Conservation (phyloP, 2,113 vertebrate genomes). For the Aegotheles bennettii region DNA sequence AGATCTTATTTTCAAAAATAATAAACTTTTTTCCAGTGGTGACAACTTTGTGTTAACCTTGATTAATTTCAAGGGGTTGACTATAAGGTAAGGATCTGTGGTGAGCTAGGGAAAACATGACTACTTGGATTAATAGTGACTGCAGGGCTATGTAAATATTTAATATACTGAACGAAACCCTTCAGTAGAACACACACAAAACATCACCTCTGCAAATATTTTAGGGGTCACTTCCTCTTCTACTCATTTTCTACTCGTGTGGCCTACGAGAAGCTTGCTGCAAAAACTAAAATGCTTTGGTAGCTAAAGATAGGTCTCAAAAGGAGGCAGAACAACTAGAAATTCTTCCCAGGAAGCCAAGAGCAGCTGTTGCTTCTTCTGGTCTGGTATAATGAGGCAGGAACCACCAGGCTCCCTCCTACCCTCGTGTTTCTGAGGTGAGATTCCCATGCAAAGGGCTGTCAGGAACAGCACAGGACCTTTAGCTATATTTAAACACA, state of each 20-base stretch:
- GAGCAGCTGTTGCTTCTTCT: background rate
- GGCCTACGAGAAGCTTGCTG: background rate
- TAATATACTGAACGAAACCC: constrained; percentile 11
- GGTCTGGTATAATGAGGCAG: background rate
- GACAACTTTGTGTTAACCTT: background rate
- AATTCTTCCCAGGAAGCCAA: background rate
- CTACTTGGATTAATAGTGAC: constrained; percentile 1
- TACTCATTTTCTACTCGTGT: constrained; percentile 7
- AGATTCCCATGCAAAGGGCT: background rate
- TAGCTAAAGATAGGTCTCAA: background rate
- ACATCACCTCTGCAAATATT: constrained; percentile 16
- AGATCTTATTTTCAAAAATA: background rate
- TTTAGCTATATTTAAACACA: background rate
- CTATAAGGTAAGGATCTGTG: background rate
- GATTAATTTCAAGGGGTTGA: background rate
- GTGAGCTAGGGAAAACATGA: constrained; percentile 7
- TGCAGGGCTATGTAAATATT: constrained; percentile 35
- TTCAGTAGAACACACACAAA: constrained; percentile 35
- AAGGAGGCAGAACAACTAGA: background rate
- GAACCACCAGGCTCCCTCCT: background rate
- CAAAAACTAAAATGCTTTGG: background rate
- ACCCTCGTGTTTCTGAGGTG: background rate
- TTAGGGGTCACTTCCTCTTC: constrained; percentile 19
- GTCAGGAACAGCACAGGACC: background rate
- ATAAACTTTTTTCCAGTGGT: background rate